Evolutionary conservation across 2,888 invertebrate species (phyloP), one percentile per base, ranked within the genome.

Genomic region (Dynastes maya): DNA sequence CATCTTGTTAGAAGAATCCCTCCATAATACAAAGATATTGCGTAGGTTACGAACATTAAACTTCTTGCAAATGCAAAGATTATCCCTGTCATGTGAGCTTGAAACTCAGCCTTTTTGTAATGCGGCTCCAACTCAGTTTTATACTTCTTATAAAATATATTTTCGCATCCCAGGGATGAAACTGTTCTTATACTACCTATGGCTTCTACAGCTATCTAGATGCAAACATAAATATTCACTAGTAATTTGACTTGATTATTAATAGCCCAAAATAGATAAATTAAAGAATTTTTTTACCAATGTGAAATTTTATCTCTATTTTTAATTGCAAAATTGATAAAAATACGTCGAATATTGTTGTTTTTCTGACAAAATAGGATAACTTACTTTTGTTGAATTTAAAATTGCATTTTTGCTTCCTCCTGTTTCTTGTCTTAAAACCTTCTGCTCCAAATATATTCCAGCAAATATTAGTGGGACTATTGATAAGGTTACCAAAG

Each of bases 141-240:
- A 84, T 94, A 95, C 79, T 91, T 91, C 0, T 87, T 82, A 32
- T 91, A 89, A 87, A 95, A 94, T 63, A 90, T 90, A 37, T 90
- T 89, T 86, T 95, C 95, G 27, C 92, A 89, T 2, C 94, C 93
- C 11, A 94, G 86, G 0, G 93, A 92, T 0, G 91, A 93, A 0
- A 94, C 94, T 2, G 95, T 95, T 27, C 94, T 90, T 6, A 94
- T 93, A 82, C 94, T 94, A 6, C 92, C 90, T 4, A 94, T 93
- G 1, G 93, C 93, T 86, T 95, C 94, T 32, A 94, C 93, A 2
- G 94, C 93, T 77, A 94, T 90, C 92, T 91, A 84, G 37, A 83
- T 81, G 64, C 55, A 82, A 55, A 63, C 29, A 70, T 63, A 11
- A 27, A 61, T 37, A 51, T 40, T 45, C 16, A 29, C 5, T 16